Evolutionary conservation across 2,797 vertebrate genomes (phyloP).

Genomic region (Rhynchonycteris naso): DNA sequence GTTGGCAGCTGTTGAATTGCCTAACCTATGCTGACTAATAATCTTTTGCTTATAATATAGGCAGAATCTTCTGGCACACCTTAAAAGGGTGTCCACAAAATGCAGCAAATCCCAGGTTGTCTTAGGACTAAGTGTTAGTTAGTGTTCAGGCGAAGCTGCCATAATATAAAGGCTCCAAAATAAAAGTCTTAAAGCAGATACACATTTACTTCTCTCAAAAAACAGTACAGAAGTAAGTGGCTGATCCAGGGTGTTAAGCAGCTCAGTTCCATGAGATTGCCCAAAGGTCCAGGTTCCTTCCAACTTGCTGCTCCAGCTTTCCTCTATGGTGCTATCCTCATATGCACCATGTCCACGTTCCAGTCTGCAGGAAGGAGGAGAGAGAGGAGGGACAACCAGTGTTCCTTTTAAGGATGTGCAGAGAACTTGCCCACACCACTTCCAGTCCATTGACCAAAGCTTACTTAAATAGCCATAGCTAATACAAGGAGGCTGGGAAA

Average conservation of each 20-base stretch:
- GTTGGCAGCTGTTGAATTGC: not conserved
- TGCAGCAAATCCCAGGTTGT: not conserved
- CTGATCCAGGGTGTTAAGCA: not conserved
- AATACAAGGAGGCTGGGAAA: not conserved
- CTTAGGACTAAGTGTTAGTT: not conserved
- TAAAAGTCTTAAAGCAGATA: not conserved
- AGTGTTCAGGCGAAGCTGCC: not conserved
- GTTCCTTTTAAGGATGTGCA: not conserved
- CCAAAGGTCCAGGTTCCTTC: not conserved
- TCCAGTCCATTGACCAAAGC: not conserved
- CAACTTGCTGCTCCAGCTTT: not conserved
- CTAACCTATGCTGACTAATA: not conserved
- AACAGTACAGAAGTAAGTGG: not conserved
- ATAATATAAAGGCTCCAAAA: conserved; percentile 27
- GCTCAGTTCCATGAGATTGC: not conserved
- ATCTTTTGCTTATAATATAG: not conserved
- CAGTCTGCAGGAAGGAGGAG: not conserved
- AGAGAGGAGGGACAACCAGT: not conserved
- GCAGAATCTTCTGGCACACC: not conserved
- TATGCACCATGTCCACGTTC: not conserved
- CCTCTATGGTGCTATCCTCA: not conserved
- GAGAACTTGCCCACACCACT: not conserved
- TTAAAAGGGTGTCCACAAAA: not conserved
- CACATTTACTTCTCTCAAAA: not conserved
- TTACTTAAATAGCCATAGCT: not conserved